Conservation (phyloP, 2,888 invertebrate species). For the Netelia fuscicornis region DNA sequence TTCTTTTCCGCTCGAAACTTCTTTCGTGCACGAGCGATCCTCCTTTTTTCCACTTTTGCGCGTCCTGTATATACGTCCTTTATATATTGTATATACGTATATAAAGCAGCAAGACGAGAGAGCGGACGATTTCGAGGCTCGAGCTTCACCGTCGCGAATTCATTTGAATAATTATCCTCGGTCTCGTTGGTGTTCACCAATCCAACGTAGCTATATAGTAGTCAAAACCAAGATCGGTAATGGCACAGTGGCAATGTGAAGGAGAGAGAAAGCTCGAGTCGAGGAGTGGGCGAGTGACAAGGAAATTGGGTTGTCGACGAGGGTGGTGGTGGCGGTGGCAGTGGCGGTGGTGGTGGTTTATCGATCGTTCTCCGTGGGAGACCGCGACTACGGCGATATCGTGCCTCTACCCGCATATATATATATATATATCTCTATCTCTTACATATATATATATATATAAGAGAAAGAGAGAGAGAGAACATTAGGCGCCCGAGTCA, state of each 20-base stretch:
- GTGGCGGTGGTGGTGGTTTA: slow-evolving; percentile 53
- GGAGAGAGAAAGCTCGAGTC: slow-evolving; percentile 5
- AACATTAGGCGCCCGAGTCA: slow-evolving; percentile 46
- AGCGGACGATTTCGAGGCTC: slow-evolving; percentile 41
- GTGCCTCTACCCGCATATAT: not conserved
- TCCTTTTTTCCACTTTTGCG: not conserved
- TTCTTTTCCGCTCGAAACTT: slow-evolving; percentile 21
- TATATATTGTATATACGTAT: slow-evolving; percentile 6
- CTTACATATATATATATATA: slow-evolving; percentile 2
- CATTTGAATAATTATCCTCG: slow-evolving; percentile 64
- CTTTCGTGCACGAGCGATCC: slow-evolving; percentile 5
- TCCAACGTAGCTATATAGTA: slow-evolving; percentile 11
- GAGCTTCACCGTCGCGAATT: slow-evolving; percentile 51
- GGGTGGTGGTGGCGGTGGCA: not conserved
- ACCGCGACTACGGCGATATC: slow-evolving; percentile 13
- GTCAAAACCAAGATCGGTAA: slow-evolving; percentile 34
- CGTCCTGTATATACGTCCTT: not conserved
- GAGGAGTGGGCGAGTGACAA: slow-evolving; percentile 21
- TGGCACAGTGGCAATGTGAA: slow-evolving; percentile 8
- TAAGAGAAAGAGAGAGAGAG: not conserved
- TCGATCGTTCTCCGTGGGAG: slow-evolving; percentile 54
- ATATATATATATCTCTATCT: not conserved
- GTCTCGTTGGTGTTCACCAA: slow-evolving; percentile 48
- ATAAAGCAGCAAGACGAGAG: not conserved
- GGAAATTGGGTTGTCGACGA: slow-evolving; percentile 62